These are phyloP conservation scores for Ophion ellenae DNA, from an alignment of 2,888 invertebrate species.

Conservation along the genomic window DNA sequence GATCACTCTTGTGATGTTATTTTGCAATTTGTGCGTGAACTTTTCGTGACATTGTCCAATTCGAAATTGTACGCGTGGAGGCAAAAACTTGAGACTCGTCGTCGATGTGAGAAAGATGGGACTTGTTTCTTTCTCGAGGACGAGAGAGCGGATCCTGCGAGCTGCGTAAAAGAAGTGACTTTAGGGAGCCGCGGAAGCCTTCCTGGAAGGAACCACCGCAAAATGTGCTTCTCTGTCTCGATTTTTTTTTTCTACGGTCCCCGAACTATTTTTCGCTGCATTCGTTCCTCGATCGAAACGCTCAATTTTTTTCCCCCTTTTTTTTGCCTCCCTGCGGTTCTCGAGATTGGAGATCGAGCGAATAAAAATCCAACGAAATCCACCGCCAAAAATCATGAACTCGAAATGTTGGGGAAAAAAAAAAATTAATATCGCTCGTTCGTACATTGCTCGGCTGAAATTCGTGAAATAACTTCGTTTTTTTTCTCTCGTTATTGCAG, in stretches of 20 bases:
- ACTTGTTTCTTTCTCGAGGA: conserved; percentile 37
- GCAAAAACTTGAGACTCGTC: neutral
- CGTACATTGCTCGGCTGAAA: neutral
- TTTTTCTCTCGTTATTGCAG: conserved; percentile 79
- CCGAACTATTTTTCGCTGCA: conserved; percentile 6
- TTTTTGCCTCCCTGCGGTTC: conserved; percentile 12
- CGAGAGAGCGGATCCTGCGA: conserved; percentile 15
- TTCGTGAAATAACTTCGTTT: neutral
- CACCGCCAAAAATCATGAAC: neutral
- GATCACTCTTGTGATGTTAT: neutral
- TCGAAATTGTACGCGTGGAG: too few species aligned
- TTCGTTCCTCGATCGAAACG: conserved; percentile 35
- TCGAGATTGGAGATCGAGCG: neutral
- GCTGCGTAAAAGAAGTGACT: conserved; percentile 31
- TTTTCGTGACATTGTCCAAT: too few species aligned
- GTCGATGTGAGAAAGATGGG: neutral
- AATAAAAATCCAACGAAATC: neutral
- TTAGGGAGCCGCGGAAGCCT: conserved; percentile 50
- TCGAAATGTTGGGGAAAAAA: neutral
- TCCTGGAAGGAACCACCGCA: conserved; percentile 59
- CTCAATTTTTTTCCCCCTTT: conserved; percentile 14
- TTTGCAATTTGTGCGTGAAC: too few species aligned
- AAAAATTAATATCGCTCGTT: neutral
- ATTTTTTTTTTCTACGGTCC: conserved; percentile 23
- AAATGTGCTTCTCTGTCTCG: conserved; percentile 25